phyloP scores from a whole-genome alignment of 2,797 vertebrate genomes.

The Anolis apletophallus region DNA sequence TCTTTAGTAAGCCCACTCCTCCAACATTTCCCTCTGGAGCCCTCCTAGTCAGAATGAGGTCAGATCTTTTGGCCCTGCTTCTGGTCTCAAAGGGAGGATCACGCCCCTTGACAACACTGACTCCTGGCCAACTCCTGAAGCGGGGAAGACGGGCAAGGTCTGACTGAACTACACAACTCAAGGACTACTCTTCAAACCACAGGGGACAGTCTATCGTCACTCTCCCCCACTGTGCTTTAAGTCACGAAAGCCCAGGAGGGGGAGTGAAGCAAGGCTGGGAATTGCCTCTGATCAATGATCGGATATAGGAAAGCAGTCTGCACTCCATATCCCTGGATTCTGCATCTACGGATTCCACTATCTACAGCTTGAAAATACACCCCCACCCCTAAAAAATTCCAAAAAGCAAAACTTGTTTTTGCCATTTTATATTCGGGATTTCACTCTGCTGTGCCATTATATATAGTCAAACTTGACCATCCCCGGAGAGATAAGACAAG shows the following conservation, averaged over 20 bases:
- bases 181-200: too few species aligned
- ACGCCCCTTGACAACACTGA: background rate
- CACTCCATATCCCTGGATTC: background rate
- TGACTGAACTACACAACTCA: too few species aligned
- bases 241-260: background rate
- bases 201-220: too few species aligned
- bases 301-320: background rate
- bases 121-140: background rate
- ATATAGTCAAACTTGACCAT: too few species aligned
- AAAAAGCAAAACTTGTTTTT: too few species aligned
- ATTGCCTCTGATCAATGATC: background rate
- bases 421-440: background rate
- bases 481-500: too few species aligned
- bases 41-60: background rate
- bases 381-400: too few species aligned
- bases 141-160: too few species aligned
- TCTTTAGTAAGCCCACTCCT: too few species aligned
- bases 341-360: too few species aligned
- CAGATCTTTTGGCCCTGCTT: background rate
- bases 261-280: background rate
- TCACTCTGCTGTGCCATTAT: background rate
- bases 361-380: too few species aligned
- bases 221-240: background rate
- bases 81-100: background rate
- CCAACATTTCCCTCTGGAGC: background rate